These are phyloP conservation scores for Drosophila prostipennis DNA, from an alignment of 2,888 invertebrate species.

Conservation along the genomic window DNA sequence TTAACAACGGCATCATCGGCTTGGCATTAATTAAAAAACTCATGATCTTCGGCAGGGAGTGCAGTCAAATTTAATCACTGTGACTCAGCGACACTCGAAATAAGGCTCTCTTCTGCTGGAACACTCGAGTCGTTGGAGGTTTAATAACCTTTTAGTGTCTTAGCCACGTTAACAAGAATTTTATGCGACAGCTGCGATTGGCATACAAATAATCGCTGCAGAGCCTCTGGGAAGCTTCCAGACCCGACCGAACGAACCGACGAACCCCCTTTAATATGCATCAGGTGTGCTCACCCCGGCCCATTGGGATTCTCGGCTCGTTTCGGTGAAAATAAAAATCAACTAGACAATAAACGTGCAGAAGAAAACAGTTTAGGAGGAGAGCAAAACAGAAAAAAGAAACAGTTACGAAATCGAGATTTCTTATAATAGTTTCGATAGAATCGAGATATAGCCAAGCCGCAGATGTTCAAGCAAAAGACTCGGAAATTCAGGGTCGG, in stretches of 20 bases:
- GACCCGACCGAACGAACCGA: conserved; percentile 3
- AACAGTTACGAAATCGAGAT: conserved; percentile 72
- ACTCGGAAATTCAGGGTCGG: conserved; percentile 64
- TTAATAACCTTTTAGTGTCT: conserved; percentile 74
- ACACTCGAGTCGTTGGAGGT: conserved; percentile 49
- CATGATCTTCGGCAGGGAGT: conserved; percentile 11
- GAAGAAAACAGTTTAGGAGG: conserved; percentile 21
- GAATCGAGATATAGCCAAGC: conserved; percentile 38
- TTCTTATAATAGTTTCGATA: conserved; percentile 34
- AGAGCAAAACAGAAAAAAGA: conserved; percentile 18
- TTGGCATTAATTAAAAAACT: conserved; percentile 67
- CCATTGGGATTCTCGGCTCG: conserved; percentile 60
- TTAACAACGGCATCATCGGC: conserved; percentile 62
- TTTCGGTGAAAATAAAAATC: conserved; percentile 74
- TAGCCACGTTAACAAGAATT: conserved; percentile 76
- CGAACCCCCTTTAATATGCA: conserved; percentile 58
- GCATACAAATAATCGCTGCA: conserved; percentile 29
- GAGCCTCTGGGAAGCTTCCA: conserved; percentile 24
- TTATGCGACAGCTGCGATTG: conserved; percentile 57
- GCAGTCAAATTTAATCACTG: conserved; percentile 35
- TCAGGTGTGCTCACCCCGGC: conserved; percentile 5
- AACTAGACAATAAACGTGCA: conserved; percentile 48
- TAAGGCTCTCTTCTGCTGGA: conserved; percentile 43
- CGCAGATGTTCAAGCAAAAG: conserved; percentile 40
- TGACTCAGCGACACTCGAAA: conserved; percentile 30